phyloP scores from a whole-genome alignment of 92 coral and sea anemone genomes.

The Bergia sp. region DNA sequence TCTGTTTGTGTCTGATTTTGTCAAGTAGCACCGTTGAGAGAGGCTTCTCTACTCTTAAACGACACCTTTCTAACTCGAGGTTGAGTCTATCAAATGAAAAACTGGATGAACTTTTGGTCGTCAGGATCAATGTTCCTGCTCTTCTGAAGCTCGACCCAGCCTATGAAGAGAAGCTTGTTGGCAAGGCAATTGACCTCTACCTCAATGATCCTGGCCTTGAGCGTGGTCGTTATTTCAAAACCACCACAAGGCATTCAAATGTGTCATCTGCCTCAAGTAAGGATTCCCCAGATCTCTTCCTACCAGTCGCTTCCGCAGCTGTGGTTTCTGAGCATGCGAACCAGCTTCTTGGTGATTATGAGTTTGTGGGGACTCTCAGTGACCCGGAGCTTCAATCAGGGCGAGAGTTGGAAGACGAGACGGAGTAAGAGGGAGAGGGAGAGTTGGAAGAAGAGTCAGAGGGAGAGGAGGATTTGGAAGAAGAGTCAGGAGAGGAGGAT shows the following conservation, averaged over 20 bases:
- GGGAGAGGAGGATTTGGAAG: slow-evolving; percentile 1
- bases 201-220: slow-evolving; percentile 32
- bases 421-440: slow-evolving; percentile 12
- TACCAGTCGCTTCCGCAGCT: no score
- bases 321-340: background rate
- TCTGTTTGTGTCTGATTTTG: slow-evolving; percentile 50
- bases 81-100: slow-evolving; percentile 37
- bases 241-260: slow-evolving; percentile 36
- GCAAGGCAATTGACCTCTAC: slow-evolving; percentile 54
- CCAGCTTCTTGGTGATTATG: slow-evolving; percentile 30
- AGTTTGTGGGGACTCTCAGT: slow-evolving; percentile 17
- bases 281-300: background rate
- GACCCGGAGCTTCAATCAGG: slow-evolving; percentile 5
- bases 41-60: slow-evolving; percentile 49
- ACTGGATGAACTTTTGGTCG: slow-evolving; percentile 46
- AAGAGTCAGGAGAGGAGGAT: slow-evolving; percentile 32
- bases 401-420: background rate
- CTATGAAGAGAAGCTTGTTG: slow-evolving; percentile 48
- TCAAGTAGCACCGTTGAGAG: slow-evolving; percentile 50
- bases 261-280: background rate
- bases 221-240: slow-evolving; percentile 44
- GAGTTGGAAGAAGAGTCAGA: slow-evolving; percentile 15
- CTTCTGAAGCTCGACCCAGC: slow-evolving; percentile 46
- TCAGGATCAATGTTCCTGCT: slow-evolving; percentile 46
- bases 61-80: slow-evolving; percentile 50